Percentiles rank a stretch among this genome's conserved stretches.
Evolutionary conservation across 2,888 invertebrate genomes (phyloP).

Genomic region (Micropterix aruncella): DNA sequence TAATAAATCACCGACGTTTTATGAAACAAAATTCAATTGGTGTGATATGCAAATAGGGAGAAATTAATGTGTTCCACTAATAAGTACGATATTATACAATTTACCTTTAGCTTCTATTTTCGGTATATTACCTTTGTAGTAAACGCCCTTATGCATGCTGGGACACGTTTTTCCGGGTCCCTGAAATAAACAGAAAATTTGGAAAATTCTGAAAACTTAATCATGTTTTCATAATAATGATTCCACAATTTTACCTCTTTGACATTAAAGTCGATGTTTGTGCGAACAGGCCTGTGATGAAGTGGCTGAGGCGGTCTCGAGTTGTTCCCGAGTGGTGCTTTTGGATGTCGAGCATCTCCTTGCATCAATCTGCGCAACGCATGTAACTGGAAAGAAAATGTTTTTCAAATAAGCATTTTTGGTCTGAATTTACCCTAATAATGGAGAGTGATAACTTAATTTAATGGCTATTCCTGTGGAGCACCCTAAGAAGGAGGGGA

Average conservation of each 20-base stretch:
- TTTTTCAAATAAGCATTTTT: too few species aligned
- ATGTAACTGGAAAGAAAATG: slow-evolving; percentile 49
- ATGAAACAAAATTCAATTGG: too few species aligned
- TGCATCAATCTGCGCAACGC: slow-evolving; percentile 76
- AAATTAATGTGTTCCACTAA: too few species aligned
- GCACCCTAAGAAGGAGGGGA: too few species aligned
- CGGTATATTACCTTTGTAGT: slow-evolving; percentile 69
- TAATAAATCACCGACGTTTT: too few species aligned
- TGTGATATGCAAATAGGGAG: too few species aligned
- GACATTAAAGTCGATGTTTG: slow-evolving; percentile 91
- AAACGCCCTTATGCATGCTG: slow-evolving; percentile 84
- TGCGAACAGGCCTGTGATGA: slow-evolving; percentile 86
- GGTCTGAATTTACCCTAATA: too few species aligned
- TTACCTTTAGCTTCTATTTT: too few species aligned
- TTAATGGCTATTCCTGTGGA: too few species aligned
- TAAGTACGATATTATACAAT: too few species aligned
- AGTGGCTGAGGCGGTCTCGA: slow-evolving; percentile 87
- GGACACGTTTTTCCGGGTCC: slow-evolving; percentile 75
- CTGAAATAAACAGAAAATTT: slow-evolving; percentile 24
- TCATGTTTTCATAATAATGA: slow-evolving; percentile 1
- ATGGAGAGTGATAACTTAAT: too few species aligned
- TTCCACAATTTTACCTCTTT: slow-evolving; percentile 56
- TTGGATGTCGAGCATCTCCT: slow-evolving; percentile 73
- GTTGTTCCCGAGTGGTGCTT: slow-evolving; percentile 88
- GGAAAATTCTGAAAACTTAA: too few species aligned